Evolutionary conservation across 1,140 invertebrate species (phyloP), one percentile per base, ranked within the genome.

Genomic region (Papilio helenus): DNA sequence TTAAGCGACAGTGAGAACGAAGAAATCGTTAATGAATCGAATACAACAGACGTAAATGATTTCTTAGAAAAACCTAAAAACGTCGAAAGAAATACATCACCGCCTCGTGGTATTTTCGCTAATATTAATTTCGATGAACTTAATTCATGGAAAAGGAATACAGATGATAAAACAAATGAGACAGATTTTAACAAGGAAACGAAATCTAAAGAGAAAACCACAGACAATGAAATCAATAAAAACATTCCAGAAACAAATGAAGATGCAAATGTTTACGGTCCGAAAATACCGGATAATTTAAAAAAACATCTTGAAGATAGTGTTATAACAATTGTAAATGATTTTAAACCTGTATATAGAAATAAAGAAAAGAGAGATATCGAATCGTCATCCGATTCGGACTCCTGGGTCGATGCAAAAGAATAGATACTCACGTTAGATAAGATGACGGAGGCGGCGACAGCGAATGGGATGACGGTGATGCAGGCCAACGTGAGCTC

Each of bases 401-500:
- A 34, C 34, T 34, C 34, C 5, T 34, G 34, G 34, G 34, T 34
- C 34, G 34, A 34, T 4, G 34, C 34, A 5, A 34, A 34, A 10
- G 20, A 26, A 68, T 34, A 10, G 51, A 81, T 78, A 88, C 87
- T 89, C 86, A 95, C 94, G 80, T 92, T 94, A 9, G 93, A 91
- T 44, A 95, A 81, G 2, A 91, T 65, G 7, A 93, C 87, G 8
- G 94, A 92, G 8, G 91, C 90, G 1, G 87, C 85, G 10, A 95
- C 86, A 12, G 94, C 94, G 65, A 95, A 92, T 0, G 94, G 94
- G 26, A 94, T 88, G 16, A 94, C 92, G 1, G 90, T 89, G 8
- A 92, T 83, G 72, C 99, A 97, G 14, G 98, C 96, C 5, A 98
- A 93, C 0, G 98, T 97, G 14, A 99, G 92, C 89, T 97, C 96